Evolutionary conservation across 2,888 invertebrate species (phyloP), one percentile per base, ranked within the genome.

Genomic region (Stenodema calcarata): DNA sequence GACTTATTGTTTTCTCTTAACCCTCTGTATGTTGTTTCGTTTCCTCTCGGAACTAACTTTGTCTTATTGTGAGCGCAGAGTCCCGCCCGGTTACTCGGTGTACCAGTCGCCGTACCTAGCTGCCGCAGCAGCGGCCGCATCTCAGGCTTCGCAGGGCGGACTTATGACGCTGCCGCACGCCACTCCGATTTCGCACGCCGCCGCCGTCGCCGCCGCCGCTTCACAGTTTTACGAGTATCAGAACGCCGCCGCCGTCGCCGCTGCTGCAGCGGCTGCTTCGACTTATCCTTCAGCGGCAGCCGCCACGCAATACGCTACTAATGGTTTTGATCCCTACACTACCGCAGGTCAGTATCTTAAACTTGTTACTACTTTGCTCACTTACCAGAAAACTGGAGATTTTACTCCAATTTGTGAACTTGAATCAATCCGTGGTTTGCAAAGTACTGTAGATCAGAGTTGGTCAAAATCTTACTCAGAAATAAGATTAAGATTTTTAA

Each of bases 151-250:
- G 90, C 91, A 92, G 90, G 90, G 91, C 42, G 79, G 92, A 91
- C 87, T 87, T 91, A 92, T 87, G 90, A 91, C 88, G 90, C 91
- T 93, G 92, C 91, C 92, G 90, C 91, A 86, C 41, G 73, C 92
- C 90, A 90, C 92, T 91, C 76, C 91, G 91, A 79, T 87, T 91
- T 92, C 86, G 90, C 91, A 87, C 91, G 92, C 92, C 90, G 93
- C 95, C 0, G 73, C 91, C 91, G 93, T 95, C 86, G 95, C 95
- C 14, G 95, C 95, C 0, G 95, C 95, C n/a, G 92, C 93, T 79
- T 95, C 95, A 90, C 95, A 96, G 90, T 94, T 96, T 90, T 96
- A 96, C 91, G 95, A 96, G 92, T 96, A 96, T 91, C 96, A 96
- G 90, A 94, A 93, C 90, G 94, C 93, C n/a, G 92, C 92, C 42